phyloP scores from a whole-genome alignment of 2,888 invertebrate species.

The Acheta domesticus region DNA sequence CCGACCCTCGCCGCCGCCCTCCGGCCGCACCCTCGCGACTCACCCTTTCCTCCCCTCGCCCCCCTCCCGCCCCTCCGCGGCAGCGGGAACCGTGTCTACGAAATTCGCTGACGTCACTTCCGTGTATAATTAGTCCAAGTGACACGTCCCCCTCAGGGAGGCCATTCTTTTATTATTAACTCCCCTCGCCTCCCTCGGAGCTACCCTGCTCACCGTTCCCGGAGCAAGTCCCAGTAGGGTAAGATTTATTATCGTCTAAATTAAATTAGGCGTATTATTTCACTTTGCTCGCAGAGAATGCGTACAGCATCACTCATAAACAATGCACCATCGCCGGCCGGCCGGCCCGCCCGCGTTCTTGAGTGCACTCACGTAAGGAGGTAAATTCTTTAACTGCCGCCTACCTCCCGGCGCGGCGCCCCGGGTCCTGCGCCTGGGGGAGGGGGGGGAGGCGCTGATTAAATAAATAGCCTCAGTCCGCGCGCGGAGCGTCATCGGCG shows the following conservation, averaged over 20 bases:
- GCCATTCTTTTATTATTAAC: conserved; percentile 36
- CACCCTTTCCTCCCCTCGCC: background rate
- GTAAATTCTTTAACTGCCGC: conserved; percentile 7
- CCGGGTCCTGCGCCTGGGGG: background rate
- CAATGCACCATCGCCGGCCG: conserved; percentile 25
- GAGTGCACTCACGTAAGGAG: conserved; percentile 18
- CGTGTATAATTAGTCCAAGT: conserved; percentile 35
- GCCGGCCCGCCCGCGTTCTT: background rate
- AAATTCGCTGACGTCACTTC: conserved; percentile 35
- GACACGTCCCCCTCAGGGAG: conserved; percentile 36
- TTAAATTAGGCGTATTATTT: conserved; percentile 38
- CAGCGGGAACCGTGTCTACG: conserved; percentile 12
- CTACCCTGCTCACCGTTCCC: conserved; percentile 22
- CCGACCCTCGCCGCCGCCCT: background rate
- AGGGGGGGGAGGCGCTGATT: background rate
- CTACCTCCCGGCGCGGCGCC: background rate
- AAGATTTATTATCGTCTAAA: conserved; percentile 36
- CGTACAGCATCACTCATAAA: conserved; percentile 32
- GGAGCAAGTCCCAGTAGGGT: conserved; percentile 33
- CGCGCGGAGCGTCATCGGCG: no score
- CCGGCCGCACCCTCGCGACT: background rate
- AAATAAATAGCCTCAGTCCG: no score
- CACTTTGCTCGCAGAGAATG: conserved; percentile 32
- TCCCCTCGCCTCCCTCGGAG: conserved; percentile 26
- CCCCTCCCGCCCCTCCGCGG: background rate